These are phyloP conservation scores for Cliona cf. orientalis DNA, from an alignment of 37 sponge, comb jelly and placozoan species.

Conservation along the genomic window DNA sequence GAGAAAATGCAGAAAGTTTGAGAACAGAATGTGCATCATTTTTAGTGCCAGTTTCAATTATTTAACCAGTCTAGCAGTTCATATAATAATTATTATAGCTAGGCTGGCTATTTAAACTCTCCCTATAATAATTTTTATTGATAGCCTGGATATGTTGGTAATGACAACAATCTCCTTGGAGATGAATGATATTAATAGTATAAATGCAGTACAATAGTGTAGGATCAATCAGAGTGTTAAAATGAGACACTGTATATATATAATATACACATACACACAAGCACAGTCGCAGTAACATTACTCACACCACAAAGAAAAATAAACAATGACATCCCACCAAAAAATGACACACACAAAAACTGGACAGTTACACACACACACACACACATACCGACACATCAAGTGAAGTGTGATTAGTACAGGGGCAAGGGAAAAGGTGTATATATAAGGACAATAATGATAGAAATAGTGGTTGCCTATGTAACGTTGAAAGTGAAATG, in stretches of 20 bases:
- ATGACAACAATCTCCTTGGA: too few relatives aligned
- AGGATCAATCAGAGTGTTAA: neutral
- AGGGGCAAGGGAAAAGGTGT: neutral
- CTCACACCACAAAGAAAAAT: too few relatives aligned
- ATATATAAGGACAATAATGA: neutral
- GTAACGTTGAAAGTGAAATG: constrained; percentile 24
- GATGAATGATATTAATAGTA: neutral
- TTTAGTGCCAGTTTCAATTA: neutral
- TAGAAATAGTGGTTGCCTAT: neutral
- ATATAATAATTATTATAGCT: neutral
- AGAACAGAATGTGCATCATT: neutral
- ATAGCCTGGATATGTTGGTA: too few relatives aligned
- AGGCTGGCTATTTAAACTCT: neutral
- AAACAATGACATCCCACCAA: neutral
- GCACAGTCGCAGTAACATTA: neutral
- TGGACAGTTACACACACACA: neutral
- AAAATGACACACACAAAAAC: constrained; percentile 6
- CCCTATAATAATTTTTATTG: constrained; percentile 1
- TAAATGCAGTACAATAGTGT: neutral
- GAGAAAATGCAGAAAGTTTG: neutral
- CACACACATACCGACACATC: neutral
- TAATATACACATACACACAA: neutral
- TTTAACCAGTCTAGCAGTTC: too few relatives aligned
- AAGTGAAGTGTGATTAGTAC: neutral
- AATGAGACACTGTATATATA: neutral